Conservation (phyloP, 2,888 invertebrate species). For the Parnassius orleans region DNA sequence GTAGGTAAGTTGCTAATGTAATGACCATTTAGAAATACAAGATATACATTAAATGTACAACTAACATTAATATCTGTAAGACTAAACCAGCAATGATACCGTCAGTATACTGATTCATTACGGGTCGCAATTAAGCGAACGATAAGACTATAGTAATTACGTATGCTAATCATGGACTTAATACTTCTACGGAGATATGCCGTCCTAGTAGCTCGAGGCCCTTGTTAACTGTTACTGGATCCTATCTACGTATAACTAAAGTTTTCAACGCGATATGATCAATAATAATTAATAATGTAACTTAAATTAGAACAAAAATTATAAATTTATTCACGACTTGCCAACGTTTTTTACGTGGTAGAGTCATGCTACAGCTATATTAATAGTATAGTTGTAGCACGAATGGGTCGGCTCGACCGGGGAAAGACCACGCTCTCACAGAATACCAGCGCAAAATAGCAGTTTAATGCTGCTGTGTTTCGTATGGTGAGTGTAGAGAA, state of each 20-base stretch:
- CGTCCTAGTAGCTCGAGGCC: slow-evolving; percentile 38
- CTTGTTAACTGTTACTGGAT: slow-evolving; percentile 13
- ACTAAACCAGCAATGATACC: slow-evolving; percentile 39
- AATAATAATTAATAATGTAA: too few species aligned
- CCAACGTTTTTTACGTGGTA: too few species aligned
- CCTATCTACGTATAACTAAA: not conserved
- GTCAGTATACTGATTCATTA: slow-evolving; percentile 65
- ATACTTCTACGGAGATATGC: slow-evolving; percentile 51
- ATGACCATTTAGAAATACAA: not conserved
- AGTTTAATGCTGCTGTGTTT: too few species aligned
- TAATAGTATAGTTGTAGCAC: too few species aligned
- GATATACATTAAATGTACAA: not conserved
- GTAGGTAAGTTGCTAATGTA: not conserved
- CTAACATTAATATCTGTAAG: slow-evolving; percentile 20
- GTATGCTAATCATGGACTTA: slow-evolving; percentile 75
- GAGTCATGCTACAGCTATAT: too few species aligned
- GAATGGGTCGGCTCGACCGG: too few species aligned
- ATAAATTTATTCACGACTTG: too few species aligned
- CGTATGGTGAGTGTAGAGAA: too few species aligned
- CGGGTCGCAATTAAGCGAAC: slow-evolving; percentile 66
- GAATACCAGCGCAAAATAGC: too few species aligned
- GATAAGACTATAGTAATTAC: slow-evolving; percentile 75
- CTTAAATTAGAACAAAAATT: too few species aligned
- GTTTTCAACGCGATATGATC: too few species aligned
- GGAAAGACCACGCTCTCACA: too few species aligned